phyloP scores from a whole-genome alignment of 1,140 invertebrate genomes.

The Ostrea edulis region DNA sequence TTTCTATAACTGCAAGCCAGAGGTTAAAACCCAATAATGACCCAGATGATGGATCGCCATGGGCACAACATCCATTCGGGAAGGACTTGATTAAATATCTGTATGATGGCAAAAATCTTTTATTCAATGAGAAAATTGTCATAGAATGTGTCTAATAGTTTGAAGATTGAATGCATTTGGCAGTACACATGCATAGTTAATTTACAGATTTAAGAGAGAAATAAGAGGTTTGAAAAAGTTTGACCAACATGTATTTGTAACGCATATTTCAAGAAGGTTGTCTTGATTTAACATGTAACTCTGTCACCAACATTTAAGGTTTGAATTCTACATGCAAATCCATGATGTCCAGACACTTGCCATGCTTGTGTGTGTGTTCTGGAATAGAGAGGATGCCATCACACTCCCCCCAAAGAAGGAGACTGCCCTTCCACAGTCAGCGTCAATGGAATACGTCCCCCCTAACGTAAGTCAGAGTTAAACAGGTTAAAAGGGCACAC shows the following conservation, averaged over 20 bases:
- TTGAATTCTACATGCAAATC: constrained; percentile 82
- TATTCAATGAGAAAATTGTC: not conserved
- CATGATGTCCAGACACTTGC: constrained; percentile 95
- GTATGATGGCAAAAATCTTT: constrained; percentile 82
- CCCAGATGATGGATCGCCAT: constrained; percentile 83
- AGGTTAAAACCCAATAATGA: constrained; percentile 81
- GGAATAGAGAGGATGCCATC: constrained; percentile 78
- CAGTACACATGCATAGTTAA: not conserved
- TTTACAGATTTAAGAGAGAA: not conserved
- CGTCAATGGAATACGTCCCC: constrained; percentile 67
- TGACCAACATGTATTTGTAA: too few species aligned
- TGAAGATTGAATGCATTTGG: not conserved
- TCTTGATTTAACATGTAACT: too few species aligned
- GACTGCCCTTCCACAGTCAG: constrained; percentile 39
- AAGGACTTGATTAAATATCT: constrained; percentile 90
- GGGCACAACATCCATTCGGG: constrained; percentile 91
- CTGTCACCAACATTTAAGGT: constrained; percentile 70
- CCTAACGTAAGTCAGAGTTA: constrained; percentile 68
- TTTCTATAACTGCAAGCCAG: constrained; percentile 85
- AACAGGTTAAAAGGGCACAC: not conserved
- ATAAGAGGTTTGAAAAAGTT: not conserved
- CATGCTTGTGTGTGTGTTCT: constrained; percentile 93
- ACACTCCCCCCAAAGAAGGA: constrained; percentile 10
- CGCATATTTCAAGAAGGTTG: too few species aligned
- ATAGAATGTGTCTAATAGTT: not conserved